Evolutionary conservation across 2,888 invertebrate species (phyloP), one percentile per base, ranked within the genome.

Genomic region (Mythimna albipuncta): DNA sequence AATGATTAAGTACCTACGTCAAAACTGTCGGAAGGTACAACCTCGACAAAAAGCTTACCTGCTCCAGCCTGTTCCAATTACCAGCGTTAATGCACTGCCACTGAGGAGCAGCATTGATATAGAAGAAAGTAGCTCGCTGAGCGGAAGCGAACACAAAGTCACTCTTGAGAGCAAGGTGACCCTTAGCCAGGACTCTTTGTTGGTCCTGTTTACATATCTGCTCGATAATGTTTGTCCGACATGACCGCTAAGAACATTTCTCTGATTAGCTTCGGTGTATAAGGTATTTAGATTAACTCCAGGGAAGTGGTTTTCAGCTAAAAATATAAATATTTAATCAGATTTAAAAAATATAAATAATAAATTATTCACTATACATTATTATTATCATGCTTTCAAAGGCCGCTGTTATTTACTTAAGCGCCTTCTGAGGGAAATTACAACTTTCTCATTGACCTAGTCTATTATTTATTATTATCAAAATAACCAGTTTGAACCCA

Each of bases 31-130:
- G 13, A 13, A 44, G 1, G 0, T 38, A 32, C 4, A n/a, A 11
- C 1, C 11, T 26, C 11, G 0, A n/a, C 2, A 13, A 52, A 19
- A 26, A 44, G 21, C 55, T 19, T 58, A 94, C 94, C 83, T 90
- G 92, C 85, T 97, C 97, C 19, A 97, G 89, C 67, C 84, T 90
- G 88, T 96, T 95, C 97, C 97, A 97, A 88, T 97, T 97, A 16
- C 97, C 97, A 69, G 91, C 96, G 79, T 97, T 97, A 86, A 97
- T 96, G 0, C 94, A 94, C 72, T 97, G 97, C 97, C 97, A 98
- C 83, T 98, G 98, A 2, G 97, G 97, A 1, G 97, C 97, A 1
- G 96, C 96, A 87, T 98, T 98, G 64, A 97, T 92, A 86, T 97
- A 97, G 89, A 97, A 97, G 90, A 97, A 97, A 0, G 97, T 97